Base-by-base conservation (phyloP, 2,888 invertebrate species). In the Herminia tarsipennalis region DNA sequence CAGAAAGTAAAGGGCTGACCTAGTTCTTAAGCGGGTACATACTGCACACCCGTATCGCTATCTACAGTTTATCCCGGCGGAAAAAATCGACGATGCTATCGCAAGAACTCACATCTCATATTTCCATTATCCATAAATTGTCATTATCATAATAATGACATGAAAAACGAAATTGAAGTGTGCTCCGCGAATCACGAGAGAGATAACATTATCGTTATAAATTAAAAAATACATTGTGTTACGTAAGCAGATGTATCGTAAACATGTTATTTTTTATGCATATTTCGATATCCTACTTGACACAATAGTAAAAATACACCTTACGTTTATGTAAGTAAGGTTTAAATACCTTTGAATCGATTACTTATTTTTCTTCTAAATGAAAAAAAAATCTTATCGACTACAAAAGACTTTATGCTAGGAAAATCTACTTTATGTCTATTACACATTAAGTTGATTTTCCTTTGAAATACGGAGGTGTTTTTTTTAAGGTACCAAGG, bases 121-220 rank as follows among this genome's bases (percentile, higher is more conserved):
- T 39, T n/a, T 27, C n/a, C n/a, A n/a, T n/a, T n/a, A n/a, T n/a
- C n/a, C n/a, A n/a, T 42, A 8, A 22, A 24, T 35, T 27, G 14
- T 44, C 30, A 18, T 48, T 51, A 60, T 56, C 59, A 42, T 34
- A 16, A 46, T 29, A 34, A 51, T 48, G 53, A 13, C 44, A 36
- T 25, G 28, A 20, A 39, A 45, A 49, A 41, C 12, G 25, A 20
- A 33, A 50, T 45, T 49, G 51, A 57, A 54, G 48, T 43, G 44
- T 38, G 29, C 55, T 21, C 1, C 5, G 6, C 20, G 58, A 38
- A 63, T 39, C 27, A 36, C 57, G 50, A 52, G 37, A 54, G 50
- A 66, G 73, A 77, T 79, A 78, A 61, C 66, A 58, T 82, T n/a
- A 81, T 81, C 78, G 73, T 75, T 73, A 76, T 77, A 71, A 73